Evolutionary conservation across 1,140 invertebrate species (phyloP).

Genomic region (Cherax quadricarinatus): DNA sequence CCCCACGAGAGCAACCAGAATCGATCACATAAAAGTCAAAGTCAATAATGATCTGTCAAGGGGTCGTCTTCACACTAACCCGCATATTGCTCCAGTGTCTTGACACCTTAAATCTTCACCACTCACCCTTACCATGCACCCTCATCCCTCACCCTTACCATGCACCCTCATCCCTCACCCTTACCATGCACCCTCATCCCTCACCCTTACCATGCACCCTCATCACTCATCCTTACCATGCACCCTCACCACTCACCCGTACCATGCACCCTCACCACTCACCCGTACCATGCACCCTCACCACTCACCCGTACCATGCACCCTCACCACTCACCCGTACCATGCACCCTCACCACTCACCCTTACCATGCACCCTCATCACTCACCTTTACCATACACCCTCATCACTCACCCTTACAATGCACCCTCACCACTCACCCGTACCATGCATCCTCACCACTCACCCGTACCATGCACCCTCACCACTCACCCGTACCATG

Average conservation of each 20-base stretch:
- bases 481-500: too few relatives aligned
- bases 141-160: too few relatives aligned
- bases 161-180: neutral
- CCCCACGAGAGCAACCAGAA: neutral
- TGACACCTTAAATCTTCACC: neutral
- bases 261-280: neutral
- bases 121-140: too few relatives aligned
- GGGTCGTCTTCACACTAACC: neutral
- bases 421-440: neutral
- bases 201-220: too few relatives aligned
- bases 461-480: too few relatives aligned
- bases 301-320: too few relatives aligned
- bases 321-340: too few relatives aligned
- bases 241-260: neutral
- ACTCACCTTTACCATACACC: too few relatives aligned
- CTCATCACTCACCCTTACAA: too few relatives aligned
- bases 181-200: neutral
- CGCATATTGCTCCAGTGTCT: too few relatives aligned
- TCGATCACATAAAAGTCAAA: constrained; percentile 30
- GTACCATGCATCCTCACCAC: neutral
- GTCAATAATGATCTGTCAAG: constrained; percentile 29
- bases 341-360: neutral
- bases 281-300: too few relatives aligned
- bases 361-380: neutral
- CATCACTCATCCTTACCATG: too few relatives aligned